These are phyloP conservation scores for Eupithecia subfuscata DNA, from an alignment of 2,888 invertebrate species.

Conservation along the genomic window DNA sequence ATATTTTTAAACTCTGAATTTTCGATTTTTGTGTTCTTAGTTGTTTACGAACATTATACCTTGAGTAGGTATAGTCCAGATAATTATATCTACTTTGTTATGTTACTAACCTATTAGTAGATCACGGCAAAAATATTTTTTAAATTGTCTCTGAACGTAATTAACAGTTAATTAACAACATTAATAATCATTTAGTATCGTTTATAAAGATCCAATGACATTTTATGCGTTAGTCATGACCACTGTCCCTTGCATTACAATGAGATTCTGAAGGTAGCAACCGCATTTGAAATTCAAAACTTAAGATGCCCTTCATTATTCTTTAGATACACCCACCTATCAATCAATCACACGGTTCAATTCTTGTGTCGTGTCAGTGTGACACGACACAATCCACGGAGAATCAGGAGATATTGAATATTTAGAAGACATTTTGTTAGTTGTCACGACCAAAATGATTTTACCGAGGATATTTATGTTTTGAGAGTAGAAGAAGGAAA, in stretches of 20 bases:
- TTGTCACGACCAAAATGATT: not conserved
- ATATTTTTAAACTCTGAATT: too few species aligned
- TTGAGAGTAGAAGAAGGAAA: too few species aligned
- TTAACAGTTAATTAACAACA: not conserved
- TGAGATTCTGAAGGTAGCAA: not conserved
- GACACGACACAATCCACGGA: not conserved
- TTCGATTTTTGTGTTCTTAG: too few species aligned
- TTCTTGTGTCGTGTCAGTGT: not conserved
- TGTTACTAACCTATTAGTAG: not conserved
- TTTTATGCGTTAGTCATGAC: conserved; percentile 11
- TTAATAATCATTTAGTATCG: not conserved
- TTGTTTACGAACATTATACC: too few species aligned
- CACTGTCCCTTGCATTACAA: conserved; percentile 9
- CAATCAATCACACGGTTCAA: not conserved
- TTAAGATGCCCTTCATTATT: conserved; percentile 5
- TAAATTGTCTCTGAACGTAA: not conserved
- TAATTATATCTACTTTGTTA: not conserved
- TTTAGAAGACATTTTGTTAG: not conserved
- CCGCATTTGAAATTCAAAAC: conserved; percentile 9
- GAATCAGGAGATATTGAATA: not conserved
- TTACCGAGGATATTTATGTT: not conserved
- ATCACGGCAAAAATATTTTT: not conserved
- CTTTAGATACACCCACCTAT: not conserved
- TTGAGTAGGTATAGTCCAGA: too few species aligned
- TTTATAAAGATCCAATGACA: conserved; percentile 2